phyloP scores from a whole-genome alignment of 2,113 vertebrate species.

The Bambusicola thoracicus region DNA sequence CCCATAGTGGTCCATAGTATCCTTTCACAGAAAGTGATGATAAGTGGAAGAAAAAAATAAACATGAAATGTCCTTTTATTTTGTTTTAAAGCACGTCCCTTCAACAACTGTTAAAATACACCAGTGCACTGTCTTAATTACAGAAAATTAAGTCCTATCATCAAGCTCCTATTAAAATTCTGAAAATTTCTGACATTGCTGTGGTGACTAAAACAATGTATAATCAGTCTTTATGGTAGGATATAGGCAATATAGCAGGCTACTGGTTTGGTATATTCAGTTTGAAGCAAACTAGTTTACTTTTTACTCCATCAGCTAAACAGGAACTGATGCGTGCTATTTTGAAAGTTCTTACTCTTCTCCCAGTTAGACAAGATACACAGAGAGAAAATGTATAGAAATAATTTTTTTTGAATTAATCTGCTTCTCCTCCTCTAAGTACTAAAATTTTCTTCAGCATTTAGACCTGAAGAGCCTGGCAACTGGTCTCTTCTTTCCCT shows the following conservation, averaged over 20 bases:
- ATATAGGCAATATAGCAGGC: rapidly evolving
- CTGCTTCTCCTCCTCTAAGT: not conserved
- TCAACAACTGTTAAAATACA: not conserved
- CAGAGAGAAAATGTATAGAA: not conserved
- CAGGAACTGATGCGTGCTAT: not conserved
- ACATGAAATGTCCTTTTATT: too few species aligned
- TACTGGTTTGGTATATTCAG: not conserved
- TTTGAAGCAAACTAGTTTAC: not conserved
- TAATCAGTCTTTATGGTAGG: not conserved
- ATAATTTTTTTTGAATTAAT: not conserved
- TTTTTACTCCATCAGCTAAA: not conserved
- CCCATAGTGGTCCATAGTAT: not conserved
- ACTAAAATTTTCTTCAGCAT: not conserved
- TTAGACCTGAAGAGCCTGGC: not conserved
- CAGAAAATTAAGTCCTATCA: not conserved
- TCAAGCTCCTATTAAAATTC: not conserved
- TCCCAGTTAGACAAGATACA: not conserved
- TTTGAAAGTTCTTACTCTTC: not conserved
- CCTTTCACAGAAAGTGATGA: not conserved
- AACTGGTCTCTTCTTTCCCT: not conserved
- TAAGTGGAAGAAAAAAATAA: not conserved
- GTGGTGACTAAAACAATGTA: not conserved
- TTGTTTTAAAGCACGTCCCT: not conserved
- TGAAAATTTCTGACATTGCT: not conserved
- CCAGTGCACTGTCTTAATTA: not conserved